Evolutionary conservation across 92 coral and sea anemone species (phyloP).

Genomic region (Galaxea fascicularis): DNA sequence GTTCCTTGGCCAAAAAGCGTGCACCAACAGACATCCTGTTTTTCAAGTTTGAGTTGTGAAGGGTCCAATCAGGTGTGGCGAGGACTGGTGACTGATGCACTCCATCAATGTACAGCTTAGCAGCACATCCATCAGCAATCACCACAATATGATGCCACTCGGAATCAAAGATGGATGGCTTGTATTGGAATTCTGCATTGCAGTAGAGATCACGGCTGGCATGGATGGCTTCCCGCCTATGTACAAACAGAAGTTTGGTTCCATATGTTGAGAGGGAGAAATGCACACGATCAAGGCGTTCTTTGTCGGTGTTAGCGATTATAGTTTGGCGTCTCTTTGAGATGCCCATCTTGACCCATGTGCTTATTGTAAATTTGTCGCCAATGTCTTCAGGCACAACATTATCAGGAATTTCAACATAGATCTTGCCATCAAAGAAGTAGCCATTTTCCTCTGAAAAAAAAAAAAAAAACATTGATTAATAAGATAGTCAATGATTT

Average conservation of each 20-base stretch:
- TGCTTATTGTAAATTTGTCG: constrained; percentile 83
- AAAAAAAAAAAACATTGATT: background rate
- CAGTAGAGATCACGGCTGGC: constrained; percentile 85
- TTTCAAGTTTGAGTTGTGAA: constrained; percentile 81
- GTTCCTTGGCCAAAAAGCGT: constrained; percentile 82
- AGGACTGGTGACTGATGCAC: constrained; percentile 38
- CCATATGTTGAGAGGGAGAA: constrained; percentile 78
- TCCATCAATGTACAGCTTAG: constrained; percentile 75
- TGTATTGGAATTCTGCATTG: constrained; percentile 80
- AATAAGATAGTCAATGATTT: background rate
- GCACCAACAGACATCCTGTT: constrained; percentile 84
- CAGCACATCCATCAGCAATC: constrained; percentile 76
- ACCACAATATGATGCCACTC: constrained; percentile 91
- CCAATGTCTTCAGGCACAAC: constrained; percentile 78
- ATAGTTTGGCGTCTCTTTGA: constrained; percentile 79
- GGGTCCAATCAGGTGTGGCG: constrained; percentile 78
- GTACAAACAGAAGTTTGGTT: constrained; percentile 76
- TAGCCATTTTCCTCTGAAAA: constrained; percentile 69
- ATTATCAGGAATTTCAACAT: constrained; percentile 72
- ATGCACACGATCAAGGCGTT: constrained; percentile 86
- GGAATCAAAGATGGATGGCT: constrained; percentile 77
- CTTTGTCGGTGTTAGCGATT: constrained; percentile 80
- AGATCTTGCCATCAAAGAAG: constrained; percentile 79
- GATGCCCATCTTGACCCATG: constrained; percentile 78
- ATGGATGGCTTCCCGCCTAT: constrained; percentile 80